Evolutionary conservation across 2,797 vertebrate species (phyloP), one percentile per base, ranked within the genome.

Genomic region (Oreochromis mossambicus): DNA sequence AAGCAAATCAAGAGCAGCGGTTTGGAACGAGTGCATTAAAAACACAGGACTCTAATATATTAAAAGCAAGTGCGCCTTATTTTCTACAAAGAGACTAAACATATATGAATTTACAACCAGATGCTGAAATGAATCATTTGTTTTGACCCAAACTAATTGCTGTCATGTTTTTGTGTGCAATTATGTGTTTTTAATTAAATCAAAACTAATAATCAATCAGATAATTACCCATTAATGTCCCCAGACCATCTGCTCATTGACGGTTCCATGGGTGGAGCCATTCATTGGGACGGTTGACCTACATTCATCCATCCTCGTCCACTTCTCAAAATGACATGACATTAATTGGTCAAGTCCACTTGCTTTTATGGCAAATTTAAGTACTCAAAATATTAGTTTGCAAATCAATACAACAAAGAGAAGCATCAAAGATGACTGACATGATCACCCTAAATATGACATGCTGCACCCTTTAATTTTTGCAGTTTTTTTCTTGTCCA

Each of bases 131-230:
- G 41, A 87, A 91, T 87, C 89, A 92, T 96, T 95, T 94, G 88
- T 94, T 94, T 87, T 84, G 80, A 91, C 79, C 84, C 94, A 94
- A 97, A 96, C 93, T 90, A 91, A 89, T 95, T 89, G 92, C 91
- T 96, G 96, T 96, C 95, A 92, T 79, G 34, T 95, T 93, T 92
- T 86, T 88, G 6, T 43, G 86, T 87, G 82, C 87, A 94, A 93
- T 95, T 92, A 92, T 80, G 86, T 94, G 89, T 88, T 89, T 93
- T 88, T 93, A 95, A 96, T 94, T 88, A 55, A 87, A 96, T 96
- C 77, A 92, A 93, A 95, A 91, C 86, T 92, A 93, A 95, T 95
- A 94, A 94, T 96, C 92, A 94, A 95, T 96, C 92, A 93, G 87
- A 92, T 92, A 55, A 88, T 55, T 79, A 63, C 58, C 77, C 61